Percentiles rank a stretch among this genome's conserved stretches.
Evolutionary conservation across 2,888 invertebrate species (phyloP).

Genomic region (Congeria kusceri): DNA sequence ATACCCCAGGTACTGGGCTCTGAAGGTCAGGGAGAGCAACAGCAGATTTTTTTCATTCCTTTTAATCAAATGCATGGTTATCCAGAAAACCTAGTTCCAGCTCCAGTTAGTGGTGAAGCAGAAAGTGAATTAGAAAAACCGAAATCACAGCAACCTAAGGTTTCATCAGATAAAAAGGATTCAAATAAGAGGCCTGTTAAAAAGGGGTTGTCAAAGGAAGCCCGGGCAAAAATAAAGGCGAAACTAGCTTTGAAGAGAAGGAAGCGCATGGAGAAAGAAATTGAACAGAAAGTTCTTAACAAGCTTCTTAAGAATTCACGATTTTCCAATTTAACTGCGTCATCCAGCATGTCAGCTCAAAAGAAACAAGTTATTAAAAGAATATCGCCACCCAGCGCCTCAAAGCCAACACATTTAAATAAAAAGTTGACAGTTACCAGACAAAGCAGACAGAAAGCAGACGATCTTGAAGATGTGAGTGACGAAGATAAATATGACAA

Average conservation of each 20-base stretch:
- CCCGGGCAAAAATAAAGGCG: slow-evolving; percentile 22
- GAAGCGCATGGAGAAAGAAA: slow-evolving; percentile 37
- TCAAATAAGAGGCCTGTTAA: neutral
- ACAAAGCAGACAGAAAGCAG: neutral
- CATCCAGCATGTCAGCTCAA: neutral
- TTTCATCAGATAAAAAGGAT: neutral
- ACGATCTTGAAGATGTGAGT: slow-evolving; percentile 42
- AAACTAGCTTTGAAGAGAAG: slow-evolving; percentile 34
- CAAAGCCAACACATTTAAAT: neutral
- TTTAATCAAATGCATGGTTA: slow-evolving; percentile 39
- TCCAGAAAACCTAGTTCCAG: slow-evolving; percentile 16
- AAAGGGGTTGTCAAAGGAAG: slow-evolving; percentile 27
- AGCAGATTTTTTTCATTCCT: slow-evolving; percentile 54
- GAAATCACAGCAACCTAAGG: too few species aligned
- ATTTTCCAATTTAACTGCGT: neutral
- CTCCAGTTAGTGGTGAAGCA: neutral
- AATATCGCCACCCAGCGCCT: slow-evolving; percentile 38
- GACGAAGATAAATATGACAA: slow-evolving; percentile 46
- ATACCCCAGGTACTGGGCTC: slow-evolving; percentile 23
- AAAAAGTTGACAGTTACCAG: slow-evolving; percentile 22
- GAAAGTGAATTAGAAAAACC: too few species aligned
- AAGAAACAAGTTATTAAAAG: slow-evolving; percentile 33
- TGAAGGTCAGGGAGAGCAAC: slow-evolving; percentile 41
- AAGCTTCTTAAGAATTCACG: slow-evolving; percentile 28
- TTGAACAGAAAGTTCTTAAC: slow-evolving; percentile 42